phyloP scores from a whole-genome alignment of 2,888 invertebrate genomes.

The Deilephila porcellus region DNA sequence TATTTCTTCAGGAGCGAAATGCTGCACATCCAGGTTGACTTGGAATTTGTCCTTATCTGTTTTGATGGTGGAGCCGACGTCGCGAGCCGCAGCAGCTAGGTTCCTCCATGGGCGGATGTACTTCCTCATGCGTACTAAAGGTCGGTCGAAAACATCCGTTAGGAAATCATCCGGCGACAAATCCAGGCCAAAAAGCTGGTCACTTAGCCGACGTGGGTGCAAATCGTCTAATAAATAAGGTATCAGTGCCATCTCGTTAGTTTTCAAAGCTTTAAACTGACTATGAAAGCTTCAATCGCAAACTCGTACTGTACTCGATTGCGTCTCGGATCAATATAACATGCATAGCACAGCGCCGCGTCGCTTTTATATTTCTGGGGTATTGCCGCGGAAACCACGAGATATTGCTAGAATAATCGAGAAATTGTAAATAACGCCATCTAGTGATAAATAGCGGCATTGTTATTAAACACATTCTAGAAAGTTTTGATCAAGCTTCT shows the following conservation, averaged over 20 bases:
- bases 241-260: constrained; percentile 67
- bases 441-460: constrained; percentile 38
- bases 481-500: not conserved
- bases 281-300: not conserved
- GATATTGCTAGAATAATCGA: constrained; percentile 38
- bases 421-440: constrained; percentile 36
- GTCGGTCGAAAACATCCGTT: constrained; percentile 65
- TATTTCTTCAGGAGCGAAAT: constrained; percentile 91
- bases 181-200: constrained; percentile 73
- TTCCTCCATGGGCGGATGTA: constrained; percentile 76
- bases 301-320: constrained; percentile 38
- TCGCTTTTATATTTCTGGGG: constrained; percentile 57
- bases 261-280: not conserved
- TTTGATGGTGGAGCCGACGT: constrained; percentile 83
- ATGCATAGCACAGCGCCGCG: constrained; percentile 36
- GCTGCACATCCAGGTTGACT: constrained; percentile 90
- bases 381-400: constrained; percentile 35
- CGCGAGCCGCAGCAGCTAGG: constrained; percentile 68
- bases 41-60: constrained; percentile 86
- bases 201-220: constrained; percentile 63
- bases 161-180: constrained; percentile 70
- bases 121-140: constrained; percentile 55
- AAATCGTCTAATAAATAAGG: constrained; percentile 69
- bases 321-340: constrained; percentile 47
- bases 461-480: not conserved